A percentile compares a stretch with the other conserved stretches of the same genome.
These are phyloP conservation scores for Acanthoscelides obtectus DNA, from an alignment of 2,888 invertebrate genomes.

Conservation along the genomic window DNA sequence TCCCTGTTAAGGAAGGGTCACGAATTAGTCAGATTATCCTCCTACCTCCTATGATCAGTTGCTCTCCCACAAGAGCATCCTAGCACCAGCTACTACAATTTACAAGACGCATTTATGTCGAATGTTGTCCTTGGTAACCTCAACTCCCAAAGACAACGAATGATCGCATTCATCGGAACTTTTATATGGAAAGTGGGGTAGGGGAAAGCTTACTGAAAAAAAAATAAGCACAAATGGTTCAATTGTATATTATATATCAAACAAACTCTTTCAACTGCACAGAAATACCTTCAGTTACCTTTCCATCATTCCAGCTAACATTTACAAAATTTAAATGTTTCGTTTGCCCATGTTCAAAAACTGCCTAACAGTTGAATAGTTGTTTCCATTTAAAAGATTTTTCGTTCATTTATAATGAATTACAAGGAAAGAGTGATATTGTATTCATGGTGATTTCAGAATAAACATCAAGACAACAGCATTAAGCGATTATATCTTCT, in stretches of 20 bases:
- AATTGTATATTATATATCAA: slow-evolving; percentile 39
- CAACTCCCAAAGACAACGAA: too few species aligned
- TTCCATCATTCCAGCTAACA: slow-evolving; percentile 25
- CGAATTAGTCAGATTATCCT: too few species aligned
- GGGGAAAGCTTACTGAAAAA: too few species aligned
- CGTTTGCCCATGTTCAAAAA: slow-evolving; percentile 30
- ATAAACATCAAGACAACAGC: slow-evolving; percentile 39
- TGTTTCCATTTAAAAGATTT: slow-evolving; percentile 28
- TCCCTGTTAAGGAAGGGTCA: too few species aligned
- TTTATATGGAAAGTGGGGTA: background rate
- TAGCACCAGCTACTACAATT: too few species aligned
- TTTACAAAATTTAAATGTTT: slow-evolving; percentile 29
- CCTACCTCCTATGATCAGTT: too few species aligned
- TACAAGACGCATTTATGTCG: too few species aligned
- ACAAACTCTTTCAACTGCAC: slow-evolving; percentile 40
- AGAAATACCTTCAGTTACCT: slow-evolving; percentile 25
- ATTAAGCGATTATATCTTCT: slow-evolving; percentile 10
- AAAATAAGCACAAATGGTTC: slow-evolving; percentile 30
- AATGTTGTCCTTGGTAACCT: too few species aligned
- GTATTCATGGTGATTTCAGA: slow-evolving; percentile 38
- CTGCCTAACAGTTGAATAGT: slow-evolving; percentile 42
- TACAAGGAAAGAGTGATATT: slow-evolving; percentile 37
- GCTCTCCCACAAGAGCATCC: too few species aligned
- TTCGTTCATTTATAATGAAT: slow-evolving; percentile 14
- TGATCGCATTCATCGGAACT: too few species aligned